Evolutionary conservation across 2,113 vertebrate species (phyloP).

Genomic region (Tauraco erythrolophus): DNA sequence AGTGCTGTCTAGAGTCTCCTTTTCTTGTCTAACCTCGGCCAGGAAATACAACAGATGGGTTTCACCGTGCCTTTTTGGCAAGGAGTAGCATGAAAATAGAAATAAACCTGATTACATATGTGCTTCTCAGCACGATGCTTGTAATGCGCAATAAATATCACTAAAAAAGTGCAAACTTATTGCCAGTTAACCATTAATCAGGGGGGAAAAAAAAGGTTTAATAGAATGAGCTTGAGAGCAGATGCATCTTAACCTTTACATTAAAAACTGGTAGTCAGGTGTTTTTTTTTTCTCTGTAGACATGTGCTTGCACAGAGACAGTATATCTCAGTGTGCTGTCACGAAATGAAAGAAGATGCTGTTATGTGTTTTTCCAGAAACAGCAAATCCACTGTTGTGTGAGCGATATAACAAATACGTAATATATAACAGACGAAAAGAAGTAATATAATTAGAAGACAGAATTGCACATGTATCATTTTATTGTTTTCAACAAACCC

Average conservation of each 20-base stretch:
- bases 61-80: slow-evolving; percentile 52
- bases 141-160: slow-evolving; percentile 54
- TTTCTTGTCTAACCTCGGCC: slow-evolving; percentile 37
- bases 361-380: neutral
- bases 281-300: neutral
- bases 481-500: neutral
- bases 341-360: neutral
- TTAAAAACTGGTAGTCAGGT: neutral
- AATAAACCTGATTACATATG: slow-evolving; percentile 52
- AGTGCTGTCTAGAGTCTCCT: slow-evolving; percentile 5
- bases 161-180: slow-evolving; percentile 26
- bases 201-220: neutral
- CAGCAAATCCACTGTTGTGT: neutral
- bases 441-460: neutral
- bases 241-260: slow-evolving; percentile 23
- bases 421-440: neutral
- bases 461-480: neutral
- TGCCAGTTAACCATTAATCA: slow-evolving; percentile 40
- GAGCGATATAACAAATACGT: neutral
- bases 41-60: slow-evolving; percentile 61
- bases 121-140: slow-evolving; percentile 35
- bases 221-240: neutral
- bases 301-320: neutral
- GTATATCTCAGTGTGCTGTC: neutral
- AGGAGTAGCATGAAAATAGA: slow-evolving; percentile 47